Evolutionary conservation across 2,888 invertebrate species (phyloP), one percentile per base, ranked within the genome.

Genomic region (Coelopa pilipes): DNA sequence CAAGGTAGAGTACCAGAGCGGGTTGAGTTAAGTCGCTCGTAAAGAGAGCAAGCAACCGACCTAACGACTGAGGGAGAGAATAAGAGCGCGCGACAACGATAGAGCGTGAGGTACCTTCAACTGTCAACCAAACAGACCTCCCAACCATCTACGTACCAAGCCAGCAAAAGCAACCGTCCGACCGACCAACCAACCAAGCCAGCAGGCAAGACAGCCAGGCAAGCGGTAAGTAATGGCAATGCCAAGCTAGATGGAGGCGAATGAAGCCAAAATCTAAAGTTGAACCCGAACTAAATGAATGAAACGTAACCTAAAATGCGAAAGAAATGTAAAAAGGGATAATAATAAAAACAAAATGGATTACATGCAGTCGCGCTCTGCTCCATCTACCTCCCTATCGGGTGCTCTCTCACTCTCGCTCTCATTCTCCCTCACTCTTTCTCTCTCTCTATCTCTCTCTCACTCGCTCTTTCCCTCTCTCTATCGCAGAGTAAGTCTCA

Each of bases 341-440:
- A 62, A 71, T 63, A 71, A 69, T 73, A 76, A 75, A 63, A 76
- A 80, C 79, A 77, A 78, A 80, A 79, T 80, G 80, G 80, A 81
- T 80, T 79, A 81, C 78, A 76, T 78, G 79, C 78, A 79, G 78
- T 81, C 77, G 80, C 66, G 76, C 79, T 53, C 34, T 24, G n/a
- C 34, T 34, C 34, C 34, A 34, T 34, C 34, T 34, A 34, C 34
- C 34, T 53, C 53, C n/a, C 53, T 13, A 53, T 53, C 9, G 21
- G 24, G 34, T 34, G 24, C n/a, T 17, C 66, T 46, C 66, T 66
- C 66, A 17, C 34, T 49, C 66, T 66, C 47, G 19, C 34, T 2
- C 34, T 34, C 34, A 7, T 4, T 4, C 34, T 34, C n/a, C 19
- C 50, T 21, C 21, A 15, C 50, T 50, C 50, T 5, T 24, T 21